phyloP scores from a whole-genome alignment of 2,888 invertebrate genomes.

The Apotomis turbidana region DNA sequence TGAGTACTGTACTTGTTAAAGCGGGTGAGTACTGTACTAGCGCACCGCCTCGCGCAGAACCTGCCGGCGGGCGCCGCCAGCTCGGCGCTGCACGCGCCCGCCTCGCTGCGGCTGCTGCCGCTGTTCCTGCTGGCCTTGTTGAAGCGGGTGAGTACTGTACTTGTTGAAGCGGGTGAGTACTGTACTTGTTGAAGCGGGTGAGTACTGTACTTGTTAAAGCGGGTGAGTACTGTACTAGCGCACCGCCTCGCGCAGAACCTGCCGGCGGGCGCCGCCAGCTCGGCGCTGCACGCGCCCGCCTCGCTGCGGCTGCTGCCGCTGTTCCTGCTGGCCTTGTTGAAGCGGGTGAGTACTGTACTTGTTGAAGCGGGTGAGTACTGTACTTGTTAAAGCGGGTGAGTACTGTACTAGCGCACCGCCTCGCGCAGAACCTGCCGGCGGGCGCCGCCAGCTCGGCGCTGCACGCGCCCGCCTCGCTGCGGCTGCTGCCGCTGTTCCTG shows the following conservation, averaged over 20 bases:
- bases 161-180: too few relatives aligned
- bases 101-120: neutral
- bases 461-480: constrained; percentile 89
- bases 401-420: constrained; percentile 71
- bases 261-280: too few relatives aligned
- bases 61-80: too few relatives aligned
- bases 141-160: constrained; percentile 88
- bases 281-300: neutral
- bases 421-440: constrained; percentile 85
- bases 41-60: too few relatives aligned
- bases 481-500: constrained; percentile 94
- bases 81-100: neutral
- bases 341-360: constrained; percentile 87
- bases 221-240: constrained; percentile 46
- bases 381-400: constrained; percentile 91
- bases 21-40: constrained; percentile 43
- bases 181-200: too few relatives aligned
- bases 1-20: constrained; percentile 43
- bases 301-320: neutral
- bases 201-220: too few relatives aligned
- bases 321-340: constrained; percentile 82
- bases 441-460: constrained; percentile 81
- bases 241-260: too few relatives aligned
- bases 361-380: neutral
- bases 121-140: constrained; percentile 75